Evolutionary conservation across 2,888 invertebrate species (phyloP).

Genomic region (Sepiola atlantica): DNA sequence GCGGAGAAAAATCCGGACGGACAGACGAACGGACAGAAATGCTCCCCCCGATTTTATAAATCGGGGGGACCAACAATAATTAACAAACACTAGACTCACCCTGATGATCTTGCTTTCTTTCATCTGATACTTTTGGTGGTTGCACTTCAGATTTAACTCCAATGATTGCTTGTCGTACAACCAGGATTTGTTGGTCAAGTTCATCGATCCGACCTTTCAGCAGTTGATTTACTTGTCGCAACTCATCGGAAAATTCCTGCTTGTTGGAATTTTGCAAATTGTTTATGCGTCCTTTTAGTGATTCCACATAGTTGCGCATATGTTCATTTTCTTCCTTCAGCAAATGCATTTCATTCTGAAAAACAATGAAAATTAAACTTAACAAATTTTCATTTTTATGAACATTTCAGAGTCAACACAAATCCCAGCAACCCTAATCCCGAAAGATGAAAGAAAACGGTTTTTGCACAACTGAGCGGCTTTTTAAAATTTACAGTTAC

Average conservation of each 20-base stretch:
- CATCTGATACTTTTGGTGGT: neutral
- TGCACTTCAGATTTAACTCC: neutral
- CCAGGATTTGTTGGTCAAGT: neutral
- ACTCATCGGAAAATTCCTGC: neutral
- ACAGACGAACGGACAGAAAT: no score
- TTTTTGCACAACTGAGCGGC: no score
- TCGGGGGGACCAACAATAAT: no score
- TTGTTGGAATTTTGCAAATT: neutral
- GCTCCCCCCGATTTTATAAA: no score
- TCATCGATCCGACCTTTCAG: neutral
- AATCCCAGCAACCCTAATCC: neutral
- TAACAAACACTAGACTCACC: neutral
- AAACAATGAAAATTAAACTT: neutral
- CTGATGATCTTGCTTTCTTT: neutral
- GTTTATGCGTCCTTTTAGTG: neutral
- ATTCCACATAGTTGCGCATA: conserved; percentile 3
- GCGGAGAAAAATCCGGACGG: no score
- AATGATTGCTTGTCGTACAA: neutral
- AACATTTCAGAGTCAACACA: neutral
- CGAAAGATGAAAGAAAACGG: neutral
- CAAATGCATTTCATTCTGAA: neutral
- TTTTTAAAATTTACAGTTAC: neutral
- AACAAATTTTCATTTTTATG: neutral
- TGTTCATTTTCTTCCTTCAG: neutral
- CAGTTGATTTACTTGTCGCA: neutral